A percentile compares a stretch with the other conserved stretches of the same genome.
Evolutionary conservation across 1,140 invertebrate genomes (phyloP).

Genomic region (Listronotus oregonensis): DNA sequence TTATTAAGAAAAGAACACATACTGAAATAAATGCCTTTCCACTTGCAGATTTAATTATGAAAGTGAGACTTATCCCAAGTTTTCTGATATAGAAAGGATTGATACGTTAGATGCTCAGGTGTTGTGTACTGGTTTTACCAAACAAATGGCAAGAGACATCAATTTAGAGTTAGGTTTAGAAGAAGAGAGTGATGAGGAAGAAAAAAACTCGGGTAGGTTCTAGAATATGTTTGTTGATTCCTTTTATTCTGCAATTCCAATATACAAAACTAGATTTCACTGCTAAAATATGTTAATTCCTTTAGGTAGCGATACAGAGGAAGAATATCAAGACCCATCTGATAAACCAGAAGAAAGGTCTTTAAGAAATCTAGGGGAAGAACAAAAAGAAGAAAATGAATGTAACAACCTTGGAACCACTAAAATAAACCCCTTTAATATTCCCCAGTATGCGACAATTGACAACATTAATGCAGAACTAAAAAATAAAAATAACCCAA

Average conservation of each 20-base stretch:
- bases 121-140: conserved; percentile 87
- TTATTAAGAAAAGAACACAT: background rate
- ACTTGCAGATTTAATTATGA: conserved; percentile 78
- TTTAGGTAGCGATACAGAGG: conserved; percentile 17
- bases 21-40: too few species aligned
- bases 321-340: conserved; percentile 1
- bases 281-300: background rate
- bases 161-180: conserved; percentile 60
- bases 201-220: conserved; percentile 28
- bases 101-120: conserved; percentile 88
- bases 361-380: too few species aligned
- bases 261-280: too few species aligned
- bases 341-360: background rate
- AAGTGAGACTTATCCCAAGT: conserved; percentile 84
- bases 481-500: background rate
- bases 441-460: background rate
- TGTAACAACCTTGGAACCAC: background rate
- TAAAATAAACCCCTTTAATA: background rate
- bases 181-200: conserved; percentile 52
- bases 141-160: conserved; percentile 78
- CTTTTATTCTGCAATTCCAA: too few species aligned
- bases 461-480: background rate
- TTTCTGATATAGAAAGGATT: conserved; percentile 83
- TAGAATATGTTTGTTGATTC: too few species aligned
- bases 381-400: background rate